Conservation (phyloP, 2,113 vertebrate species). For the Coptodon bakossiorum region DNA sequence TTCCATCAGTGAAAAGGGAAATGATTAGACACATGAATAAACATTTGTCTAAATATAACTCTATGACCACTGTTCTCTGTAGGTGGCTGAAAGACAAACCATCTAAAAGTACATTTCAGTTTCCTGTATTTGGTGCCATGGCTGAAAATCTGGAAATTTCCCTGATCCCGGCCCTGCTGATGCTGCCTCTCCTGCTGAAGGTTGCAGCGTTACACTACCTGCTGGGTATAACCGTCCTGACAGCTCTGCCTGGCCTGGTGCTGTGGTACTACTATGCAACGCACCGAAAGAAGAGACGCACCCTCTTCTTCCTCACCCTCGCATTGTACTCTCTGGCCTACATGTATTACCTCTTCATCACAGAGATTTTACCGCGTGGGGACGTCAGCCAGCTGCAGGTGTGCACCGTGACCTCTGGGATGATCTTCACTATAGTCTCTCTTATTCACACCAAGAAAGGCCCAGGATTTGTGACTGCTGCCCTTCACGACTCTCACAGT, state of each 20-base stretch:
- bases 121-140: slow-evolving; percentile 69
- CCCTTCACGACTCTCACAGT: slow-evolving; percentile 1
- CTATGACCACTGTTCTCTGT: neutral
- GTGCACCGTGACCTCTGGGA: slow-evolving; percentile 73
- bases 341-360: slow-evolving; percentile 92
- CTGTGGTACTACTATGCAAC: slow-evolving; percentile 97
- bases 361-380: slow-evolving; percentile 83
- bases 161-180: slow-evolving; percentile 81
- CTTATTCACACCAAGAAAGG: slow-evolving; percentile 83
- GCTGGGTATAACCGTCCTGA: slow-evolving; percentile 77
- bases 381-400: slow-evolving; percentile 70
- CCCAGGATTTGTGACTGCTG: slow-evolving; percentile 79
- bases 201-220: slow-evolving; percentile 86
- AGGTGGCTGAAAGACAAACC: slow-evolving; percentile 84
- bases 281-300: slow-evolving; percentile 83
- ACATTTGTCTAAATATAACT: neutral
- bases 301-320: slow-evolving; percentile 91
- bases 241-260: slow-evolving; percentile 79
- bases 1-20: neutral
- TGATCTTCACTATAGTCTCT: slow-evolving; percentile 78
- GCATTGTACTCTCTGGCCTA: slow-evolving; percentile 89
- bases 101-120: slow-evolving; percentile 67
- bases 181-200: slow-evolving; percentile 83
- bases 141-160: slow-evolving; percentile 82
- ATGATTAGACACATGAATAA: neutral